Evolutionary conservation across 2,797 vertebrate genomes (phyloP), one percentile per base, ranked within the genome.

Genomic region (Ctenopoma kingsleyae): DNA sequence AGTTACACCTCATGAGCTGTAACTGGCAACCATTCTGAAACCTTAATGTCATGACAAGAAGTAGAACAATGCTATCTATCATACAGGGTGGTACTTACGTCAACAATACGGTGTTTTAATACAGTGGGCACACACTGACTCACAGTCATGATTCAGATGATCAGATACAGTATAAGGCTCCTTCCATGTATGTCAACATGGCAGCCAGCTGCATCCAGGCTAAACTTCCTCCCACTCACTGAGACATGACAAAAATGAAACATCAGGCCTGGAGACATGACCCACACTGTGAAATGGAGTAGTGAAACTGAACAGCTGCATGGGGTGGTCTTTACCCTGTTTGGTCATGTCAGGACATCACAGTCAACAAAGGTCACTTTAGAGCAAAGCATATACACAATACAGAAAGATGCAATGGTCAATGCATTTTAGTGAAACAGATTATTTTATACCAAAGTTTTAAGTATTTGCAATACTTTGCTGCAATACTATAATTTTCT

Each of bases 221-320:
- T 30, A 8, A 54, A 66, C 12, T 25, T 32, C 52, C 57, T 61
- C 62, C 74, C 54, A 56, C 49, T 35, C 35, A 58, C 71, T 90
- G 82, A 89, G 78, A 88, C 89, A 89, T 22, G 50, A 58, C 36
- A 55, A 53, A 75, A 76, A 63, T 47, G 32, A 85, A 78, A 67
- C 56, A 52, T 40, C 16, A 62, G 32, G 13, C 46, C 16, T 23
- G 17, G 32, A 71, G 46, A 84, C 73, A 66, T 67, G 60, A 72
- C 1, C 50, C 1, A 20, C 2, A 27, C n/a, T 58, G n/a, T 63
- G 54, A 60, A 74, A 82, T 8, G 23, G 30, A 57, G 59, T 78
- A 83, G 46, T 73, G 51, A 63, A 62, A 79, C 30, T 27, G 5
- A 64, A 63, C 23, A 20, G 5, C 38, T 47, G 16, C 41, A 17